These are phyloP conservation scores for Resseliella maxima DNA, from an alignment of 2,888 invertebrate species.

Conservation along the genomic window DNA sequence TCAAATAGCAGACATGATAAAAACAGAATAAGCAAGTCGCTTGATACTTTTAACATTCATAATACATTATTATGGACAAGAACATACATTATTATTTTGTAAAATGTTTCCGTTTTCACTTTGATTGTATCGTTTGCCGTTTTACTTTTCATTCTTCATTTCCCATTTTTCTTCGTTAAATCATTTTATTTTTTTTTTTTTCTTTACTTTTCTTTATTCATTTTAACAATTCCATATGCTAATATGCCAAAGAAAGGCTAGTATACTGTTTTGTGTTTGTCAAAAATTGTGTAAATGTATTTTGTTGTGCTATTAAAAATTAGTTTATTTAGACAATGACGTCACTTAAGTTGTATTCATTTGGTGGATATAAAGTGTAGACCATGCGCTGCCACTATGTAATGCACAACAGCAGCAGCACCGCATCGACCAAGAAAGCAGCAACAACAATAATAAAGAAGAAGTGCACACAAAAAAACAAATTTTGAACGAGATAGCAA, in stretches of 20 bases:
- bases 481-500: not conserved
- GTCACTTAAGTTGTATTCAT: slow-evolving; percentile 4
- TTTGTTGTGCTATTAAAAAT: slow-evolving; percentile 17
- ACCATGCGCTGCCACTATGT: not conserved
- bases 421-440: not conserved
- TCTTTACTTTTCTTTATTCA: not conserved
- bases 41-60: not conserved
- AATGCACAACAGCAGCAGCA: not conserved
- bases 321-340: slow-evolving; percentile 13
- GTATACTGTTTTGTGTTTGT: not conserved
- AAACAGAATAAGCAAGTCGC: no score
- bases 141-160: not conserved
- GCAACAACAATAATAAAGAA: not conserved
- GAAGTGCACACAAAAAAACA: not conserved
- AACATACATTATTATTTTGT: not conserved
- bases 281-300: not conserved
- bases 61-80: slow-evolving; percentile 20
- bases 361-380: slow-evolving; percentile 2
- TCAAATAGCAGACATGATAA: not conserved
- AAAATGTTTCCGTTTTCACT: not conserved
- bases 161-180: not conserved
- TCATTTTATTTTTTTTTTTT: not conserved
- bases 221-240: not conserved
- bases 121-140: not conserved
- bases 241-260: not conserved